Conservation (phyloP, 2,888 invertebrate species). For the Chrysotoxum bicinctum region DNA sequence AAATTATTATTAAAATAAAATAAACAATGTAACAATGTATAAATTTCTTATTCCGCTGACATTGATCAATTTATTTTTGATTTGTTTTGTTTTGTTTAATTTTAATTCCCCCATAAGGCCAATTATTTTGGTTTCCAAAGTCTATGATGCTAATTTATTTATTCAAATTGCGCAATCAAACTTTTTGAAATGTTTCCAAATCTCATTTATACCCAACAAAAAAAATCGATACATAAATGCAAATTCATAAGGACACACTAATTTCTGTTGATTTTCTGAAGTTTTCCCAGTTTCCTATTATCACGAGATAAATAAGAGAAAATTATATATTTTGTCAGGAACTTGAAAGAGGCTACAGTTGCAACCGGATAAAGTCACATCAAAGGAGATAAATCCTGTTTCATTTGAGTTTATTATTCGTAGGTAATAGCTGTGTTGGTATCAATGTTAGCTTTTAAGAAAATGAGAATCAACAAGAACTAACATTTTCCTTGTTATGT, state of each 20-base stretch:
- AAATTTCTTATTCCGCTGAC: neutral
- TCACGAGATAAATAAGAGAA: neutral
- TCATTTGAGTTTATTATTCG: no score
- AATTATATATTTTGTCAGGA: neutral
- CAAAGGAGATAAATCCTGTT: neutral
- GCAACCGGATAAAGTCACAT: neutral
- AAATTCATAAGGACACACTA: neutral
- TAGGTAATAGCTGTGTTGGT: no score
- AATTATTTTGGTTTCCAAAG: neutral
- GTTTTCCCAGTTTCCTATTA: neutral
- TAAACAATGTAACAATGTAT: neutral
- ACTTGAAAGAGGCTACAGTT: neutral
- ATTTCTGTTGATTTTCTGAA: neutral
- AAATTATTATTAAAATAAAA: neutral
- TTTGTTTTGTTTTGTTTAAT: no score
- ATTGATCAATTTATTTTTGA: neutral
- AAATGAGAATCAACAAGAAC: no score
- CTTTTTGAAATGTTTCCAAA: constrained; percentile 26
- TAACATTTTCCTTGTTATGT: no score
- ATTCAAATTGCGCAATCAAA: constrained; percentile 42
- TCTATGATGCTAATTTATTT: constrained; percentile 10
- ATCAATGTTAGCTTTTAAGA: no score
- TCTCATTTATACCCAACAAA: neutral
- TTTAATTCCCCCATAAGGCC: neutral
- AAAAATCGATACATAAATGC: neutral